A percentile compares a stretch with the other conserved stretches of the same genome.
Conservation (phyloP, 2,888 invertebrate genomes). For the Nematopogon swammerdamellus region DNA sequence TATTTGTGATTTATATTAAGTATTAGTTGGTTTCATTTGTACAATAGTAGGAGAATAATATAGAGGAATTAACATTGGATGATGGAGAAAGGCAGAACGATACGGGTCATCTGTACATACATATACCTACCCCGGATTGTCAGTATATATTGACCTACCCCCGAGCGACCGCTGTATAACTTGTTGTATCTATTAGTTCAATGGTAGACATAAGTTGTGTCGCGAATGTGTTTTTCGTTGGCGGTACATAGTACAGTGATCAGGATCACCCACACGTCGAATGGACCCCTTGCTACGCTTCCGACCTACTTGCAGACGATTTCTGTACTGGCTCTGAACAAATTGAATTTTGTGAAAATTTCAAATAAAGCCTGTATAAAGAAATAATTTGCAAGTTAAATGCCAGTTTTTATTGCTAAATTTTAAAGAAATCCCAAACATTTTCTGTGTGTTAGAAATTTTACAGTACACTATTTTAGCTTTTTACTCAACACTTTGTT, state of each 20-base stretch:
- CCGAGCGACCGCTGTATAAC: conserved; percentile 6
- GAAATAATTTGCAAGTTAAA: too few species aligned
- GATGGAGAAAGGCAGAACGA: conserved; percentile 27
- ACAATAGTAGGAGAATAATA: conserved; percentile 33
- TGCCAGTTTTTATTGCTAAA: too few species aligned
- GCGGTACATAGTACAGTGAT: neutral
- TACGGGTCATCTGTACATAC: conserved; percentile 45
- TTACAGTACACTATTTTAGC: too few species aligned
- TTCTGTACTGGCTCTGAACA: too few species aligned
- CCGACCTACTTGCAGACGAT: too few species aligned
- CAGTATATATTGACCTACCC: conserved; percentile 7
- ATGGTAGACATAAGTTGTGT: neutral
- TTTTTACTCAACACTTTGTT: too few species aligned
- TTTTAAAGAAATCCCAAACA: too few species aligned
- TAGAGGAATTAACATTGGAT: conserved; percentile 22
- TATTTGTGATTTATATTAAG: conserved; percentile 56
- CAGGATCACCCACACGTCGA: too few species aligned
- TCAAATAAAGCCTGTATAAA: too few species aligned
- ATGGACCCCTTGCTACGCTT: too few species aligned
- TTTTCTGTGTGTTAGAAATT: too few species aligned
- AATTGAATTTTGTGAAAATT: too few species aligned
- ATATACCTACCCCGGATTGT: neutral
- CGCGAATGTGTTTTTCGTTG: neutral
- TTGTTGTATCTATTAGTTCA: neutral
- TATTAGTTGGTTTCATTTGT: conserved; percentile 43